Evolutionary conservation across 1,140 invertebrate species (phyloP), one percentile per base, ranked within the genome.

Genomic region (Kradibia gibbosae): DNA sequence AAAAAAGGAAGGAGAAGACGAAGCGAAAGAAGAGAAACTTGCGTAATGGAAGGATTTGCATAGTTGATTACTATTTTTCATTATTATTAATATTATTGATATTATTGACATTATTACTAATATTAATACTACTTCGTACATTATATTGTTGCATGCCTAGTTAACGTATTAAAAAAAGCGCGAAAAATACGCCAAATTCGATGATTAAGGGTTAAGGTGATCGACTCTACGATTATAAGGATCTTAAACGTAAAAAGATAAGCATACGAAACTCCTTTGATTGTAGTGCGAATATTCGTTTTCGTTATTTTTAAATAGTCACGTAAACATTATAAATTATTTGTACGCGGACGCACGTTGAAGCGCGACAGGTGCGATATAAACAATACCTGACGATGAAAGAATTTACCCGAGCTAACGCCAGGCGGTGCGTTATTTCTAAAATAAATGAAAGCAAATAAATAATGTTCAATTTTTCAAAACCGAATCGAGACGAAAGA

Each of bases 71-170:
- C 86, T 90, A 90, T 89, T 90, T 91, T 90, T 88, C 87, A 91
- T 87, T 87, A 86, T 83, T 81, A 80, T 53, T 84, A 79, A 74
- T 73, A 71, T 48, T 71, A 71, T 28, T n/a, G n/a, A n/a, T n/a
- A n/a, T n/a, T n/a, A n/a, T n/a, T n/a, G n/a, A n/a, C n/a, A n/a
- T n/a, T n/a, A n/a, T n/a, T 39, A 67, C 55, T 80, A 81, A 60
- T 70, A 82, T 82, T 84, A 83, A 80, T 85, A 86, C 86, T 84
- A 87, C 87, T 90, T 86, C 86, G 85, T 82, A 82, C 57, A 82
- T 75, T 82, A 72, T 88, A 91, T 89, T 90, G 89, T 90, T 90
- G 89, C 90, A 90, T 91, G 90, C 88, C 86, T 90, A 90, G 87
- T 89, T 89, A 88, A 87, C 85, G 85, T 89, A 87, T 89, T 88